Evolutionary conservation across 2,888 invertebrate species (phyloP).

Genomic region (Acanthosepion pharaonis): DNA sequence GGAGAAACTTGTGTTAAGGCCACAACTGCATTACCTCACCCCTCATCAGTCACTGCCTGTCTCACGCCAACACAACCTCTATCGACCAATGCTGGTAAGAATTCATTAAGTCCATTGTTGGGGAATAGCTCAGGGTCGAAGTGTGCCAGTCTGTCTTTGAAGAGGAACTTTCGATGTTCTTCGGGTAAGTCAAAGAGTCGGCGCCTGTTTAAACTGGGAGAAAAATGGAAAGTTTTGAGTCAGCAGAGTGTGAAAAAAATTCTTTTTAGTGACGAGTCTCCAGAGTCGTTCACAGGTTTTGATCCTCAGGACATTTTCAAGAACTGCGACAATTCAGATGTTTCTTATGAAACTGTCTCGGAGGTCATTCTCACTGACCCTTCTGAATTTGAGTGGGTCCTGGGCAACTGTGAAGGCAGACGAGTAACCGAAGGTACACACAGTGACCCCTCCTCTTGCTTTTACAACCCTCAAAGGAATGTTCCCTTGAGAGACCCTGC

Average conservation of each 20-base stretch:
- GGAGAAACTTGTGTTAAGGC: not conserved
- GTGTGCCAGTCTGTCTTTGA: not conserved
- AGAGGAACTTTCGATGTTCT: not conserved
- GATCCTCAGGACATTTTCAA: not conserved
- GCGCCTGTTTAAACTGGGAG: slow-evolving; percentile 23
- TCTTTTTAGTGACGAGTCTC: not conserved
- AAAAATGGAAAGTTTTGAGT: slow-evolving; percentile 42
- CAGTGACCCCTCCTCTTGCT: slow-evolving; percentile 39
- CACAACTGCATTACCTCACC: not conserved
- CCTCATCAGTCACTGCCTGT: not conserved
- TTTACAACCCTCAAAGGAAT: not conserved
- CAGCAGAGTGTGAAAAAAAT: slow-evolving; percentile 40
- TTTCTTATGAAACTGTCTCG: slow-evolving; percentile 58
- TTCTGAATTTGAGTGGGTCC: slow-evolving; percentile 59
- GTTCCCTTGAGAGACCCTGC: not conserved
- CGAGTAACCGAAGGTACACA: not conserved
- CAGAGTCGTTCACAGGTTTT: slow-evolving; percentile 35
- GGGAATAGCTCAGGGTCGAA: not conserved
- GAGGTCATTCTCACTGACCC: slow-evolving; percentile 58
- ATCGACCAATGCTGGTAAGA: not conserved
- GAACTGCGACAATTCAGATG: slow-evolving; percentile 52
- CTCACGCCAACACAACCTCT: not conserved
- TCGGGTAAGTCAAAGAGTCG: not conserved
- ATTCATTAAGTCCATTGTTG: not conserved
- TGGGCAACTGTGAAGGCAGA: slow-evolving; percentile 48